Base-by-base conservation (phyloP, 2,797 vertebrate species). In the Chaenodraco wilsoni region DNA sequence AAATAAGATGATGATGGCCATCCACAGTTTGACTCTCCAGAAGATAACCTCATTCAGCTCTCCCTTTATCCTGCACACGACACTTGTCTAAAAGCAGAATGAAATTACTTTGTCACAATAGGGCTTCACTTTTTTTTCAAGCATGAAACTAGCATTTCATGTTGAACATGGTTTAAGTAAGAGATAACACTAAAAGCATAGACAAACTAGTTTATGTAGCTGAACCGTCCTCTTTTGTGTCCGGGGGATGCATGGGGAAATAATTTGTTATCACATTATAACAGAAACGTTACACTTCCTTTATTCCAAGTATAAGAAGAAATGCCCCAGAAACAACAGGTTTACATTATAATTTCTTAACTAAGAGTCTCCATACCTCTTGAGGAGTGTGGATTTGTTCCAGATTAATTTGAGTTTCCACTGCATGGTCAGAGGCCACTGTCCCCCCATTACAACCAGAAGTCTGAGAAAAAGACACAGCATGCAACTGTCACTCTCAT, bases 21-120 rank as follows among this genome's bases (percentile, higher is more conserved):
- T 86, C 94, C 92, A 93, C 5, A 92, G 41, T 76, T 9, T 83
- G 23, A 90, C 10, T 43, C 19, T 76, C 41, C 64, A n/a, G 59
- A 50, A 78, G 62, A 89, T 21, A 0, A 3, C 4, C 21, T 81
- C 2, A 6, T 84, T 83, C 64, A 95, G 72, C 31, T 74, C 49
- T 3, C 4, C 4, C 69, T 63, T 87, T 31, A 90, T 3, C 40
- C 46, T 59, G 27, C 0, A 0, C 9, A 57, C 1, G 0, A 7
- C 2, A 12, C 58, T 65, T 0, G 0, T 9, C 89, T 89, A 23
- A 33, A 73, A 61, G 11, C 19, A 66, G 0, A n/a, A 63, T 16
- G 4, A 72, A 44, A 67, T 15, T 0, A 1, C 10, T 21, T 61
- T 8, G 13, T 69, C 12, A 67, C 51, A 5, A 59, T 9, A 11